Evolutionary conservation across 37 sponge, comb jelly and placozoan species (phyloP), one percentile per base, ranked within the genome.

Genomic region (Geodia barretti): DNA sequence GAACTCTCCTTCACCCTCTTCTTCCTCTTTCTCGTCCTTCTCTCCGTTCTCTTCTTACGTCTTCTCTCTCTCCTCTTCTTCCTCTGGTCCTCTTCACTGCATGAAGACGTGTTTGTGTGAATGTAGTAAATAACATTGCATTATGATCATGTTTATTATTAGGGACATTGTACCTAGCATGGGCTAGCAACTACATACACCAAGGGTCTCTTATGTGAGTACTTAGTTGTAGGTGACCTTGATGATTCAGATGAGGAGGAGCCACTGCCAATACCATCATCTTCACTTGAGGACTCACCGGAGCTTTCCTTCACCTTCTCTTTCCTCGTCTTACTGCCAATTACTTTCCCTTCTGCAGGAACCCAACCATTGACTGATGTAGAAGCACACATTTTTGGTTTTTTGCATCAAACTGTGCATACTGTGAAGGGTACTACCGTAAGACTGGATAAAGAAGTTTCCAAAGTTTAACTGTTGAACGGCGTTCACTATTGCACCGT

Each of bases 1-100:
- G 66, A 65, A 61, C 79, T 73, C 67, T 89, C 75, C 62, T 47
- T 75, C 89, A 5, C 17, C 64, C 65, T 73, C 70, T 74, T 80
- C 70, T 86, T 83, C 68, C 42, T 81, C 54, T 43, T 73, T 36
- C 47, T 59, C 74, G 66, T 63, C 68, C 80, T 74, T 73, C 60
- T 59, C 64, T 1, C 7, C 41, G 7, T 31, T 63, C 21, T 28
- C 41, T 39, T 62, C 64, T 84, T 71, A 2, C 11, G 25, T 42
- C 77, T 76, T 39, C 60, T 79, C 38, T 24, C 20, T 62, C 74
- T 90, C 70, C 32, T 73, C 78, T 80, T 79, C 40, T 58, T 73
- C 39, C 59, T 74, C 42, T 58, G 73, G 64, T 65, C 72, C 36
- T 75, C 76, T 40, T 77, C 73, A 62, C 64, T 77, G 40, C 76